Evolutionary conservation across 2,113 vertebrate genomes (phyloP).

Genomic region (Catagonus wagneri): DNA sequence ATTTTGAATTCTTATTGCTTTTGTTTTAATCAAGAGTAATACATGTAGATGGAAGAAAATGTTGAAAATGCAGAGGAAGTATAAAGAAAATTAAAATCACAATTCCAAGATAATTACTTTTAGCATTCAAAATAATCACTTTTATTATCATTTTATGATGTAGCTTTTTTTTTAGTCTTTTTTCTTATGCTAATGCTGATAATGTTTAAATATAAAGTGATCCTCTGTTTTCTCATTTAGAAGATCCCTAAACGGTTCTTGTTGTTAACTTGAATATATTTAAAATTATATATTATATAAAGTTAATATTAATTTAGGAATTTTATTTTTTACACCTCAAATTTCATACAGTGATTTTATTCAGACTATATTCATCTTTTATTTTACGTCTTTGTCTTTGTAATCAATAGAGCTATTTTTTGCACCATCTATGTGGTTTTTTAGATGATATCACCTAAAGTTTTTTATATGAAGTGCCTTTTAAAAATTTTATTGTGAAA

Average conservation of each 20-base stretch:
- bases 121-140: not conserved
- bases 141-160: slow-evolving; percentile 24
- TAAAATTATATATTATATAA: slow-evolving; percentile 11
- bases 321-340: not conserved
- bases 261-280: not conserved
- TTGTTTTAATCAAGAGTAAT: slow-evolving; percentile 42
- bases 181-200: not conserved
- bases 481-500: too few relatives aligned
- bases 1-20: slow-evolving; percentile 36
- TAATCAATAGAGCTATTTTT: slow-evolving; percentile 17
- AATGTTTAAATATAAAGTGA: slow-evolving; percentile 46
- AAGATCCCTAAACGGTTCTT: not conserved
- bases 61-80: slow-evolving; percentile 2
- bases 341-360: slow-evolving; percentile 25
- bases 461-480: not conserved
- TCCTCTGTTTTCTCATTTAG: slow-evolving; percentile 1
- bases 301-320: not conserved
- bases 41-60: not conserved
- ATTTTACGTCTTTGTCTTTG: slow-evolving; percentile 20
- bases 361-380: not conserved
- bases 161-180: slow-evolving; percentile 11
- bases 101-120: not conserved
- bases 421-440: not conserved
- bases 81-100: slow-evolving; percentile 49
- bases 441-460: not conserved